Conservation (phyloP, 2,797 vertebrate genomes). For the Acipenser ruthenus region DNA sequence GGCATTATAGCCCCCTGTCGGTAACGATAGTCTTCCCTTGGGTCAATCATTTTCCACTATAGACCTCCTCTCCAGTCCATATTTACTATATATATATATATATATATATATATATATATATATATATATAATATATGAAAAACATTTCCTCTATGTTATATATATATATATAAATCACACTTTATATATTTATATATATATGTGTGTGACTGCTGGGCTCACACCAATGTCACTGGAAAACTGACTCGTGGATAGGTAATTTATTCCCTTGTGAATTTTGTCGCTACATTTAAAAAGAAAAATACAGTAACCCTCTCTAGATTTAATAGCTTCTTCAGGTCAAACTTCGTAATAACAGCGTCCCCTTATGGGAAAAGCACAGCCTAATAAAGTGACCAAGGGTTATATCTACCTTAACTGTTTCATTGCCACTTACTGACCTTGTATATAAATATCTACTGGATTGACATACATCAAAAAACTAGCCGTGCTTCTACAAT, state of each 20-base stretch:
- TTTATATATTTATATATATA: too few species aligned
- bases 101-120: slow-evolving; percentile 32
- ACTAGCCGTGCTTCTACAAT: slow-evolving; percentile 15
- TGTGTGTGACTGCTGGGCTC: slow-evolving; percentile 22
- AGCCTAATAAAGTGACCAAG: slow-evolving; percentile 44
- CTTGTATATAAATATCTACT: slow-evolving; percentile 30
- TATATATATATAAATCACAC: slow-evolving; percentile 28
- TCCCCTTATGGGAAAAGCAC: slow-evolving; percentile 38
- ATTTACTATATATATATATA: slow-evolving; percentile 33
- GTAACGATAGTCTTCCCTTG: too few species aligned
- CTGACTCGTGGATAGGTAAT: slow-evolving; percentile 40
- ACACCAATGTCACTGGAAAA: slow-evolving; percentile 28
- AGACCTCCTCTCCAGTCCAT: too few species aligned
- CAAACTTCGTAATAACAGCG: slow-evolving; percentile 51
- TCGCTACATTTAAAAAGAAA: slow-evolving; percentile 36
- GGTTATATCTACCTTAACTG: slow-evolving; percentile 49
- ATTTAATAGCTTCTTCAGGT: slow-evolving; percentile 54
- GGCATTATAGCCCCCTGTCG: too few species aligned
- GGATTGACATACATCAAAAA: slow-evolving; percentile 42
- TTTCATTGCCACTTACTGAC: slow-evolving; percentile 39
- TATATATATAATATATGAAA: too few species aligned
- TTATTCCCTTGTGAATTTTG: slow-evolving; percentile 28
- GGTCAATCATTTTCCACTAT: too few species aligned
- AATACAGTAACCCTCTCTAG: slow-evolving; percentile 17
- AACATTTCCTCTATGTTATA: too few species aligned